Percentiles rank a stretch among this genome's conserved stretches.
Evolutionary conservation across 2,888 invertebrate genomes (phyloP).

Genomic region (Diaprepes abbreviatus): DNA sequence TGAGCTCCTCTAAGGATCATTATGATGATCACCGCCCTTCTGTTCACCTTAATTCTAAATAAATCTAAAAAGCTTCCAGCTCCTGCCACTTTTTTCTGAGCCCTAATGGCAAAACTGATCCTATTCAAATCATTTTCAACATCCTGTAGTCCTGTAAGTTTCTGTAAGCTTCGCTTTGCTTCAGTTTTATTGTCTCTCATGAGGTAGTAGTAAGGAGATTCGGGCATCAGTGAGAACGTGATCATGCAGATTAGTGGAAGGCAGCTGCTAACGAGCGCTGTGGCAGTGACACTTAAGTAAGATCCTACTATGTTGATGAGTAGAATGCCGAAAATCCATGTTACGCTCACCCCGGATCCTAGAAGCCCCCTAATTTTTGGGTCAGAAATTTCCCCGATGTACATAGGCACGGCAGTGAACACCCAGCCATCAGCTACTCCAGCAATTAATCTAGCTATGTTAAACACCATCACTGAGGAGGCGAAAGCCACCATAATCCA

Average conservation of each 20-base stretch:
- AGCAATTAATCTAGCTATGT: slow-evolving; percentile 71
- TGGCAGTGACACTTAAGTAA: slow-evolving; percentile 67
- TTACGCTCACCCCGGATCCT: slow-evolving; percentile 72
- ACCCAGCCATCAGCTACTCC: slow-evolving; percentile 71
- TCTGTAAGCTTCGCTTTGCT: slow-evolving; percentile 69
- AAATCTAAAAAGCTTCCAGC: slow-evolving; percentile 72
- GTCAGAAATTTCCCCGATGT: slow-evolving; percentile 74
- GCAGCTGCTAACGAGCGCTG: slow-evolving; percentile 69
- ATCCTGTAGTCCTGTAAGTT: slow-evolving; percentile 68
- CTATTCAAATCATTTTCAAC: slow-evolving; percentile 67
- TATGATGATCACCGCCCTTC: slow-evolving; percentile 75
- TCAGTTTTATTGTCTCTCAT: slow-evolving; percentile 66
- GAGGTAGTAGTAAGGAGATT: slow-evolving; percentile 71
- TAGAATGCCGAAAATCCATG: slow-evolving; percentile 70
- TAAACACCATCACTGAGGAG: slow-evolving; percentile 71
- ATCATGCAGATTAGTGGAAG: slow-evolving; percentile 68
- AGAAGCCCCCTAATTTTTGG: slow-evolving; percentile 72
- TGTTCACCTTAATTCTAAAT: slow-evolving; percentile 71
- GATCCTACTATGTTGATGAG: slow-evolving; percentile 69
- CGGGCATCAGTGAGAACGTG: slow-evolving; percentile 71
- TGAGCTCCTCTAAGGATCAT: slow-evolving; percentile 72
- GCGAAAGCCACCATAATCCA: slow-evolving; percentile 76
- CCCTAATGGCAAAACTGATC: slow-evolving; percentile 60
- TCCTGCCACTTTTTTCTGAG: slow-evolving; percentile 69
- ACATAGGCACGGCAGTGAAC: slow-evolving; percentile 70